Evolutionary conservation across 2,113 vertebrate species (phyloP), one percentile per base, ranked within the genome.

Genomic region (Pterophyllum scalare): DNA sequence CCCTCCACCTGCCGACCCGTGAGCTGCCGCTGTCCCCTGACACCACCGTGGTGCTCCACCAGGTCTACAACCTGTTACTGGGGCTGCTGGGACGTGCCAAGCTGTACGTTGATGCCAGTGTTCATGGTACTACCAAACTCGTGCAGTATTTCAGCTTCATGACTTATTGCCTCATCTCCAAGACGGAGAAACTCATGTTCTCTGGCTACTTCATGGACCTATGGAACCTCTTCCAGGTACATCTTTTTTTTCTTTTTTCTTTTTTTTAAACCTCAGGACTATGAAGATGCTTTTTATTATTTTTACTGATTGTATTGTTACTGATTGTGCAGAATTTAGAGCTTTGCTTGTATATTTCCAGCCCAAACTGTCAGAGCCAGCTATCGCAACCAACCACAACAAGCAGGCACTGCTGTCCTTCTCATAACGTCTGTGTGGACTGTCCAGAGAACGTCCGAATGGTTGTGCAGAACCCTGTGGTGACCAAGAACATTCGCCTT

Each of bases 401-500:
- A 99, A 99, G 92, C 98, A 99, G 95, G 98, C 98, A 64, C 96
- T 99, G 92, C 96, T 99, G 83, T 99, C 98, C 59, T 99, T 99
- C 95, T 99, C 99, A 99, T 91, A 99, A 99, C 24, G 98, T 99
- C 83, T 99, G 98, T 22, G 97, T 98, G 70, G 98, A 99, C 87
- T 99, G 98, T 84, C 96, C 97, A 0, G 98, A 99, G 96, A 99
- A 99, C 74, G 97, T 99, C 12, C 97, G 98, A 75, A 97, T 99
- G 92, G 98, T 99, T 93, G 97, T 99, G 86, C 98, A 99, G 95
- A 99, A 99, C 94, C 97, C 98, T 0, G 97, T 98, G 91, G 98
- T 99, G 92, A 99, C 98, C 49, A 99, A 99, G 95, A 99, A 99
- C 97, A 99, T 99, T 99, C 91, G 98, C 98, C 95, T 99, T 99